Conservation (phyloP, 2,888 invertebrate genomes). For the Mythimna loreyi region DNA sequence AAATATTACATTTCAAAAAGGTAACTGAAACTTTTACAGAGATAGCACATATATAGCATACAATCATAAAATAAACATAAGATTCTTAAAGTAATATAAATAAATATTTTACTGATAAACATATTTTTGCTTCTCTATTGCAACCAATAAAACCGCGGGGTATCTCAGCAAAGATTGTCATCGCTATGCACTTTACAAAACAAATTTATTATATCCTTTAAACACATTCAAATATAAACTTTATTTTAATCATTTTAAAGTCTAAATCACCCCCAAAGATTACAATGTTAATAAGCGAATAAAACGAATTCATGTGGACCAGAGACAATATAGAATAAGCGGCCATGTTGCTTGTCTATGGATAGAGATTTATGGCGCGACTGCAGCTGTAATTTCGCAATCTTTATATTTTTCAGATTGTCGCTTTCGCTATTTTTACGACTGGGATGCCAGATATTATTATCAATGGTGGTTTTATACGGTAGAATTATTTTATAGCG, state of each 20-base stretch:
- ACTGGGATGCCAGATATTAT: conserved; percentile 58
- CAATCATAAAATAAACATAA: conserved; percentile 51
- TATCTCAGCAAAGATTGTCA: conserved; percentile 79
- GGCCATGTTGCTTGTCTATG: conserved; percentile 87
- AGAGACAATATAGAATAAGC: conserved; percentile 85
- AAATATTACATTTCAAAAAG: conserved; percentile 28
- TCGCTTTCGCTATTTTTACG: conserved; percentile 58
- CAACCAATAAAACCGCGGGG: conserved; percentile 80
- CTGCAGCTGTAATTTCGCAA: conserved; percentile 79
- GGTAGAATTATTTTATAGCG: conserved; percentile 48
- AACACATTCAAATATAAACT: conserved; percentile 56
- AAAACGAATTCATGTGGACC: conserved; percentile 76
- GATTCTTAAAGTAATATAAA: conserved; percentile 48
- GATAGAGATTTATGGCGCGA: conserved; percentile 81
- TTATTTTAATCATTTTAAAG: conserved; percentile 50
- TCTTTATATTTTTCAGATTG: conserved; percentile 74
- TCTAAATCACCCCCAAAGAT: conserved; percentile 24
- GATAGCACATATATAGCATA: conserved; percentile 39
- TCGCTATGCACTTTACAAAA: conserved; percentile 71
- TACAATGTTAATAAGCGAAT: conserved; percentile 60
- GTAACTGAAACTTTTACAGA: conserved; percentile 22
- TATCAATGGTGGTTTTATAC: conserved; percentile 49
- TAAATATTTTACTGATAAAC: conserved; percentile 65
- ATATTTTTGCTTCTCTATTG: conserved; percentile 70
- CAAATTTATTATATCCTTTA: conserved; percentile 64